These are phyloP conservation scores for Abrostola tripartita DNA, from an alignment of 2,888 invertebrate species.

Conservation along the genomic window DNA sequence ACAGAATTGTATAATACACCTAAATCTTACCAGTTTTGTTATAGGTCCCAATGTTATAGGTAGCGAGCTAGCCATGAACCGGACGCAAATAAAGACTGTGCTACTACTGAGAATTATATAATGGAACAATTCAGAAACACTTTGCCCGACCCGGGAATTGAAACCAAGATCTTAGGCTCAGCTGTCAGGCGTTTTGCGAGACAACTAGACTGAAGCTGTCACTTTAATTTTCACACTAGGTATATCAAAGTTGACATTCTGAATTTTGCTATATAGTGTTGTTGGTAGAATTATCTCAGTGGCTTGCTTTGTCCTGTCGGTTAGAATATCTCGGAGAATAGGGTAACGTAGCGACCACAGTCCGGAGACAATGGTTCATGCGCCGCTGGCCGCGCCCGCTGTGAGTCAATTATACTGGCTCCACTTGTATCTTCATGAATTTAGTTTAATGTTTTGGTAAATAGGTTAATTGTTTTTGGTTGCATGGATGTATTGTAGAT, in stretches of 20 bases:
- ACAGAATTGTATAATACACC: too few species aligned
- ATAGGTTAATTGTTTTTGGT: not conserved
- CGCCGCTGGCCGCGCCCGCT: conserved; percentile 1
- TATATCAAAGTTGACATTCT: conserved; percentile 19
- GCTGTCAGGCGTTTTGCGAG: too few species aligned
- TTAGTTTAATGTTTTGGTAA: not conserved
- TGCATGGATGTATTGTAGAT: too few species aligned
- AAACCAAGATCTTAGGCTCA: too few species aligned
- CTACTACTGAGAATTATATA: too few species aligned
- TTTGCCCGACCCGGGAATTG: too few species aligned
- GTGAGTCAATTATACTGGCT: conserved; percentile 9
- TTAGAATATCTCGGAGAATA: conserved; percentile 44
- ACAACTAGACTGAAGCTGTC: too few species aligned
- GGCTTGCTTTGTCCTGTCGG: conserved; percentile 26
- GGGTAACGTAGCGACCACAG: conserved; percentile 26
- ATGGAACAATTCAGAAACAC: too few species aligned
- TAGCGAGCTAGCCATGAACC: too few species aligned
- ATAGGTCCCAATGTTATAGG: too few species aligned
- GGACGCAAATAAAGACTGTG: too few species aligned
- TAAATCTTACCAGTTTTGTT: too few species aligned
- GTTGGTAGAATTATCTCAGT: conserved; percentile 33
- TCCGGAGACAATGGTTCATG: conserved; percentile 37
- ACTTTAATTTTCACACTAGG: not conserved
- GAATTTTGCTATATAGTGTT: not conserved
- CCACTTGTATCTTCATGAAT: conserved; percentile 3